These are phyloP conservation scores for Rhinella marina DNA, from an alignment of 2,797 vertebrate genomes.

Conservation along the genomic window DNA sequence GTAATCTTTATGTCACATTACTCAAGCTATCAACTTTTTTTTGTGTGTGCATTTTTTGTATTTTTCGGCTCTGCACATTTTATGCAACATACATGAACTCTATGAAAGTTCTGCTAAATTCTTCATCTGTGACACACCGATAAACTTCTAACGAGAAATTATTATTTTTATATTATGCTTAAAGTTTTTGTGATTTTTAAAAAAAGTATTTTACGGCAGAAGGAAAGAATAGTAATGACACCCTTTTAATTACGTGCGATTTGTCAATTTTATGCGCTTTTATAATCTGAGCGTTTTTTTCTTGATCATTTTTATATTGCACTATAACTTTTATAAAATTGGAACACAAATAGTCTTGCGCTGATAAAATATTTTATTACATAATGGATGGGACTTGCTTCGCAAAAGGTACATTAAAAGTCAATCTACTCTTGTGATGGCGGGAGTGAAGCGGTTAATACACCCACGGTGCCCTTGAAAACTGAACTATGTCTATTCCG, in stretches of 20 bases:
- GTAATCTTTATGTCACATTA: neutral
- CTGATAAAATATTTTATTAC: constrained; percentile 47
- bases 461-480: constrained; percentile 39
- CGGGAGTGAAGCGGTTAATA: constrained; percentile 34
- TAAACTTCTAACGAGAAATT: neutral
- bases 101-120: neutral
- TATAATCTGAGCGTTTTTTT: constrained; percentile 44
- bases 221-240: constrained; percentile 27
- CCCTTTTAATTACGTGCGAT: constrained; percentile 42
- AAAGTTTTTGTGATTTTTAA: constrained; percentile 8
- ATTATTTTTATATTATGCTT: constrained; percentile 4
- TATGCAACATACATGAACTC: neutral
- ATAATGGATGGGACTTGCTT: constrained; percentile 6
- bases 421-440: constrained; percentile 1
- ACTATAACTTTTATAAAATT: constrained; percentile 35
- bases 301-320: constrained; percentile 53
- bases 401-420: constrained; percentile 14
- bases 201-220: constrained; percentile 24
- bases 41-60: neutral
- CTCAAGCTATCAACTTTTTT: neutral
- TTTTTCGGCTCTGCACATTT: neutral
- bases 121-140: neutral
- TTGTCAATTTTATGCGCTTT: constrained; percentile 40
- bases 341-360: constrained; percentile 28
- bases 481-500: constrained; percentile 61